Percentiles rank a stretch among this genome's conserved stretches.
Evolutionary conservation across 2,888 invertebrate genomes (phyloP).

Genomic region (Polydesmus complanatus): DNA sequence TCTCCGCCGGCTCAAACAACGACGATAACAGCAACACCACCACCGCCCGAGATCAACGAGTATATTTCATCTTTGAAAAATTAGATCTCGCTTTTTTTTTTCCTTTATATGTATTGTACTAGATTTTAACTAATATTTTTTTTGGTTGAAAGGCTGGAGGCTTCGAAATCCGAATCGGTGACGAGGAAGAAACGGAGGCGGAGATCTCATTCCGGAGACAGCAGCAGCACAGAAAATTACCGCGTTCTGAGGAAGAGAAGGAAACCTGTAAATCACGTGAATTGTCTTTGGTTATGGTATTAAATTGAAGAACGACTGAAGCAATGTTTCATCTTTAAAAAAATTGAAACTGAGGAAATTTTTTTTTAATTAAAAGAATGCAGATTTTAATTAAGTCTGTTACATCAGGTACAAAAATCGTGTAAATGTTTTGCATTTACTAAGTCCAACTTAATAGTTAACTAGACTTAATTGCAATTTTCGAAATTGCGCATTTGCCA

Average conservation of each 20-base stretch:
- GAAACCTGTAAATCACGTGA: constrained; percentile 8
- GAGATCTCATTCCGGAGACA: constrained; percentile 26
- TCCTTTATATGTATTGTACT: not conserved
- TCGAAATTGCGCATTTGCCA: too few species aligned
- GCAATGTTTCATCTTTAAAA: too few species aligned
- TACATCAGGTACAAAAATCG: too few species aligned
- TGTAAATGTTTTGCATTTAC: too few species aligned
- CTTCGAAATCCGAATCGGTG: not conserved
- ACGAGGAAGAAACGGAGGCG: not conserved
- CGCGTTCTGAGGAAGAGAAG: constrained; percentile 7
- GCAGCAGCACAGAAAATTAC: constrained; percentile 26
- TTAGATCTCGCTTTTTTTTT: not conserved
- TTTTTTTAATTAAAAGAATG: not conserved
- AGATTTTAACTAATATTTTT: not conserved
- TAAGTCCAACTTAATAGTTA: too few species aligned
- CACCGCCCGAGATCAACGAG: too few species aligned
- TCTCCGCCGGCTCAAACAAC: too few species aligned
- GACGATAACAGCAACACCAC: too few species aligned
- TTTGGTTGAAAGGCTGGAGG: too few species aligned
- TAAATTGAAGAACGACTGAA: too few species aligned
- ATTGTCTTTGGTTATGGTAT: not conserved
- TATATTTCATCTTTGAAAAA: not conserved
- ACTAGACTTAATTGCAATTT: too few species aligned
- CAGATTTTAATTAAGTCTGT: too few species aligned
- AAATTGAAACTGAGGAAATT: not conserved